Evolutionary conservation across 1,140 invertebrate genomes (phyloP).

Genomic region (Trachymyrmex cornetzi): DNA sequence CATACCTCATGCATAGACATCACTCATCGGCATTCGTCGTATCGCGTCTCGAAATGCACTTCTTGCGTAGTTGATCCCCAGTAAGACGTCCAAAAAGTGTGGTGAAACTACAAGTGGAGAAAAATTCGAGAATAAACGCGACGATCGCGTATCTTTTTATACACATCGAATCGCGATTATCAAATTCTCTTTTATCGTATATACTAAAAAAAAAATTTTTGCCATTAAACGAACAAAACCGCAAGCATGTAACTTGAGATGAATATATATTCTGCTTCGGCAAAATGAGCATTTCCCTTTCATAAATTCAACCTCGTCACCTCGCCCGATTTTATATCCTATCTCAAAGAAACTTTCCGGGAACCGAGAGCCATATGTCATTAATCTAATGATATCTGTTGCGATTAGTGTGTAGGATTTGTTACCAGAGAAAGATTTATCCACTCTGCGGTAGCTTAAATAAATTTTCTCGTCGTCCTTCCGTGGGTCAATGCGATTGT

Average conservation of each 20-base stretch:
- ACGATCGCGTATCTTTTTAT: not conserved
- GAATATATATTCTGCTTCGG: not conserved
- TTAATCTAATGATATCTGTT: constrained; percentile 62
- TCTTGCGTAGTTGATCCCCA: constrained; percentile 26
- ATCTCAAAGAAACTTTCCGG: not conserved
- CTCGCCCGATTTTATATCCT: not conserved
- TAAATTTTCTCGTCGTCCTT: constrained; percentile 66
- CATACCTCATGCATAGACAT: constrained; percentile 9
- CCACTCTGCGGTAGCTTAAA: not conserved
- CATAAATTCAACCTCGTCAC: constrained; percentile 9
- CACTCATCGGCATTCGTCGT: constrained; percentile 7
- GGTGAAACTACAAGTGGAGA: constrained; percentile 15
- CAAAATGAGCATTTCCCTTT: not conserved
- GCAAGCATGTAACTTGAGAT: constrained; percentile 1
- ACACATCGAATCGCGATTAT: not conserved
- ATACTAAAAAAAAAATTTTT: not conserved
- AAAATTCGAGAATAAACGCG: not conserved
- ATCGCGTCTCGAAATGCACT: constrained; percentile 35
- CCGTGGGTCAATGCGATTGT: constrained; percentile 35
- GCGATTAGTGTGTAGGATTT: constrained; percentile 60
- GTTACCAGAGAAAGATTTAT: constrained; percentile 66
- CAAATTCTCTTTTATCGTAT: not conserved
- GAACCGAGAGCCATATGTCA: constrained; percentile 28
- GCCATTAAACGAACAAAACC: not conserved
- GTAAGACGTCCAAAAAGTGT: not conserved